These are phyloP conservation scores for Rhabdornis inornatus DNA, from an alignment of 2,113 vertebrate species.

Conservation along the genomic window DNA sequence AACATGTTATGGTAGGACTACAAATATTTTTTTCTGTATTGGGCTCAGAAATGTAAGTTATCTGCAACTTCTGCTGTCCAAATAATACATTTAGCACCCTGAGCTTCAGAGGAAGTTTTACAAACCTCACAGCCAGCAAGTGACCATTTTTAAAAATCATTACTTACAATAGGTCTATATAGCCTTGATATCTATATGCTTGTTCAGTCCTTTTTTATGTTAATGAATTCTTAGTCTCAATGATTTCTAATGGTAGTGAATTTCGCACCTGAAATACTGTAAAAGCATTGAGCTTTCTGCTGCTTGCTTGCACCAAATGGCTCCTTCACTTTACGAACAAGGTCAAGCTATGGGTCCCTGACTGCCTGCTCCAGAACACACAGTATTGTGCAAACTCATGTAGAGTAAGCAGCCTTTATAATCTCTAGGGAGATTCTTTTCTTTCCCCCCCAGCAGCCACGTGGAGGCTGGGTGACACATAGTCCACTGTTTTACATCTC, in stretches of 20 bases:
- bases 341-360: neutral
- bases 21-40: neutral
- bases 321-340: neutral
- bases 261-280: neutral
- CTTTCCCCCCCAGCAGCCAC: neutral
- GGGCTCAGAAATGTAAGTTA: neutral
- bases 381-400: accelerated
- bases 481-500: accelerated
- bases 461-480: neutral
- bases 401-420: neutral
- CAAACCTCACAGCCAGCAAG: neutral
- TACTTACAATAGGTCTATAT: neutral
- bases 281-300: neutral
- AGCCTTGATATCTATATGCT: neutral
- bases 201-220: neutral
- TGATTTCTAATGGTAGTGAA: neutral
- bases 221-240: neutral
- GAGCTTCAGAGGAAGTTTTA: neutral
- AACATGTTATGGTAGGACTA: neutral
- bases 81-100: neutral
- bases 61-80: neutral
- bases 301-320: neutral
- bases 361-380: neutral
- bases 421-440: neutral
- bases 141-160: neutral